These are phyloP conservation scores for Lasioglossum lativentre DNA, from an alignment of 2,888 invertebrate species.

Conservation along the genomic window DNA sequence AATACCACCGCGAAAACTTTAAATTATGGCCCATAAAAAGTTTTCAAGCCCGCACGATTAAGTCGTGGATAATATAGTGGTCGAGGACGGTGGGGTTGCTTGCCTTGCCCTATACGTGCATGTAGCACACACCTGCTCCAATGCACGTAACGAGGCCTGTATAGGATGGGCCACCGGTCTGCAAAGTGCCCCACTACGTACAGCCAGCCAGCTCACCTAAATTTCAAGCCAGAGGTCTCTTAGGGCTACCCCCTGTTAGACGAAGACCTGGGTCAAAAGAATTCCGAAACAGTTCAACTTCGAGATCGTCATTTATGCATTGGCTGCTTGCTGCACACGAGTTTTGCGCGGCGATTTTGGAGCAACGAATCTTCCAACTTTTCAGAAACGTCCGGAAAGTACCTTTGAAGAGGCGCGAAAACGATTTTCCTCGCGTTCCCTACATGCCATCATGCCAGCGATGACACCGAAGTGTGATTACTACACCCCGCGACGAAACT, in stretches of 20 bases:
- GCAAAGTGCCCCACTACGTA: slow-evolving; percentile 56
- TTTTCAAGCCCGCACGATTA: slow-evolving; percentile 79
- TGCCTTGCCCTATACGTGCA: background rate
- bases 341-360: background rate
- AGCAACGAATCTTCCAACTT: background rate
- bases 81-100: slow-evolving; percentile 16
- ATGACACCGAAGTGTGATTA: background rate
- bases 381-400: background rate
- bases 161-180: slow-evolving; percentile 31
- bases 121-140: slow-evolving; percentile 21
- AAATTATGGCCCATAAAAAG: slow-evolving; percentile 80
- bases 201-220: slow-evolving; percentile 42
- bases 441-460: background rate
- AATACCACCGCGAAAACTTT: slow-evolving; percentile 75
- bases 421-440: background rate
- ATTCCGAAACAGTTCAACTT: slow-evolving; percentile 2
- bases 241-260: background rate
- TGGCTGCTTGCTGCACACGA: background rate
- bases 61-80: slow-evolving; percentile 76
- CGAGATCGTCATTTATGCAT: slow-evolving; percentile 1
- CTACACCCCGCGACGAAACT: background rate
- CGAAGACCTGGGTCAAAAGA: slow-evolving; percentile 7
- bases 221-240: slow-evolving; percentile 28
- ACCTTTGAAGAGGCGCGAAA: background rate
- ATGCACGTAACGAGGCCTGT: slow-evolving; percentile 44